phyloP scores from a whole-genome alignment of 2,888 invertebrate genomes.

The Masnerella sp. region DNA sequence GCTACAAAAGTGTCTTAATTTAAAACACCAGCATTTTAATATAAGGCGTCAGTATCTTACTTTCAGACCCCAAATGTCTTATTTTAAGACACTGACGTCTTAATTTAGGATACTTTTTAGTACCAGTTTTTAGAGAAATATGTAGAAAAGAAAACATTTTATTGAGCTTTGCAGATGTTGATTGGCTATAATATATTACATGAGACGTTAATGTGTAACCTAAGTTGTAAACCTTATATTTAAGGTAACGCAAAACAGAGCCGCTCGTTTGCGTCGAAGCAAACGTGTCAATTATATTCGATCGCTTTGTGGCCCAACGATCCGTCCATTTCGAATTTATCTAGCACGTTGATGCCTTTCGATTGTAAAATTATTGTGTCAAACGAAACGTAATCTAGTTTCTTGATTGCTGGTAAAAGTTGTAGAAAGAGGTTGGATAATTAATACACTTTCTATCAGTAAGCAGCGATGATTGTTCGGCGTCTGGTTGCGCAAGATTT shows the following conservation, averaged over 20 bases:
- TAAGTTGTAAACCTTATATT: too few species aligned
- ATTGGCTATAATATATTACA: not conserved
- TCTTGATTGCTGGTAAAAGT: slow-evolving; percentile 7
- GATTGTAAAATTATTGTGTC: slow-evolving; percentile 19
- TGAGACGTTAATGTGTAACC: slow-evolving; percentile 15
- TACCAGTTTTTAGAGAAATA: too few species aligned
- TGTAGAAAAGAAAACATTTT: too few species aligned
- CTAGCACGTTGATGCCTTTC: slow-evolving; percentile 8
- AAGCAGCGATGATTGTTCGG: too few species aligned
- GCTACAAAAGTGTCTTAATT: too few species aligned
- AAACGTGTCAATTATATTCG: slow-evolving; percentile 39
- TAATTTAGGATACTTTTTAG: too few species aligned
- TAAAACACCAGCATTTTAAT: too few species aligned
- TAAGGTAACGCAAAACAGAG: slow-evolving; percentile 13
- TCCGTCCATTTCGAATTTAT: slow-evolving; percentile 56
- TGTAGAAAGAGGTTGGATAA: slow-evolving; percentile 33
- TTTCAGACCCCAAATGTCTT: too few species aligned
- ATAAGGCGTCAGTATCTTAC: too few species aligned
- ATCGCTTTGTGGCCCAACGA: slow-evolving; percentile 46
- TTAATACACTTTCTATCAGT: slow-evolving; percentile 16
- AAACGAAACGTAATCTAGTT: slow-evolving; percentile 28
- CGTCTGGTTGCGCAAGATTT: too few species aligned
- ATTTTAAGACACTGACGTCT: too few species aligned
- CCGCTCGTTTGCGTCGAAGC: slow-evolving; percentile 16
- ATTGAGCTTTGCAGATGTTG: too few species aligned